Evolutionary conservation across 2,888 invertebrate species (phyloP).

Genomic region (Zaprionus bogoriensis): DNA sequence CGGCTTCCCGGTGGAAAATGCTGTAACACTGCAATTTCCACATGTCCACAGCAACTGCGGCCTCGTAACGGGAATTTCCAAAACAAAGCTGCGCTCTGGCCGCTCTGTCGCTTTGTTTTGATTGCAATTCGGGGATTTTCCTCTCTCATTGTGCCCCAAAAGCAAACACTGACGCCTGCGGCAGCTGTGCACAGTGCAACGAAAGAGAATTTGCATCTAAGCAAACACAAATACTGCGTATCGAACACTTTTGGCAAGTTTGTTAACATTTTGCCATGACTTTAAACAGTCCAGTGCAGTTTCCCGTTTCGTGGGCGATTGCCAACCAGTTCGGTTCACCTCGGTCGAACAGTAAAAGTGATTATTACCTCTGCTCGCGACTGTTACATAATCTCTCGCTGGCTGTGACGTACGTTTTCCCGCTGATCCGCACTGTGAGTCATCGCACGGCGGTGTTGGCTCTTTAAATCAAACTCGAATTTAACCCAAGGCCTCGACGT

Average conservation of each 20-base stretch:
- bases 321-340: conserved; percentile 61
- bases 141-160: not conserved
- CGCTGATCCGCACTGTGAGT: conserved; percentile 49
- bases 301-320: conserved; percentile 43
- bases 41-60: not conserved
- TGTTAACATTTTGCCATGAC: conserved; percentile 72
- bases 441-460: conserved; percentile 38
- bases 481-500: conserved; percentile 74
- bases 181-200: not conserved
- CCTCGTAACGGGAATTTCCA: conserved; percentile 39
- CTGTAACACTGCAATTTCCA: not conserved
- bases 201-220: no score
- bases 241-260: conserved; percentile 24
- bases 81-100: conserved; percentile 3
- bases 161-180: not conserved
- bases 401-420: conserved; percentile 73
- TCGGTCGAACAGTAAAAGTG: conserved; percentile 68
- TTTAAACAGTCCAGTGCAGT: conserved; percentile 24
- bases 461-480: conserved; percentile 74
- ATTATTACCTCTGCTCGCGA: conserved; percentile 55
- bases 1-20: conserved; percentile 6
- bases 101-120: not conserved
- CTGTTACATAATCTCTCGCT: conserved; percentile 69
- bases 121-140: conserved; percentile 7
- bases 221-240: not conserved